These are phyloP conservation scores for Dascyllus trimaculatus DNA, from an alignment of 2,113 vertebrate genomes.

Conservation along the genomic window DNA sequence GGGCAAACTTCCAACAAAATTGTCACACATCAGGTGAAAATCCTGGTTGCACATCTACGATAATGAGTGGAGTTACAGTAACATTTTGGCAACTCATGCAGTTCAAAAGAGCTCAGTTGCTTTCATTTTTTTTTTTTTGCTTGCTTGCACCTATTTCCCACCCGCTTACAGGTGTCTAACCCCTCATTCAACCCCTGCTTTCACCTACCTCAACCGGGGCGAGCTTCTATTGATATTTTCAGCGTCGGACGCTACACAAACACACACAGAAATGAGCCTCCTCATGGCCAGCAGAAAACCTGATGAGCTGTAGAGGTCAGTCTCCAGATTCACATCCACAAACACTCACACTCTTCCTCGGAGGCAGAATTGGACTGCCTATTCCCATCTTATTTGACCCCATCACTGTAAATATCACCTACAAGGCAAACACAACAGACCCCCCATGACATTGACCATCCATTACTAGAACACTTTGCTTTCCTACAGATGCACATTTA, in stretches of 20 bases:
- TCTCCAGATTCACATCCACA: slow-evolving; percentile 47
- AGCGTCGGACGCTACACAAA: neutral
- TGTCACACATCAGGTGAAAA: neutral
- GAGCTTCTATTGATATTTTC: slow-evolving; percentile 6
- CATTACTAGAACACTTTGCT: slow-evolving; percentile 56
- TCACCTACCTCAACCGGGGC: neutral
- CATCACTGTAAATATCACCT: slow-evolving; percentile 62
- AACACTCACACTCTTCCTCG: slow-evolving; percentile 33
- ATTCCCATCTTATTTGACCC: slow-evolving; percentile 68
- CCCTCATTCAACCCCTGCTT: neutral
- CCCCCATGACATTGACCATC: slow-evolving; percentile 62
- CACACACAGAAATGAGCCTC: neutral
- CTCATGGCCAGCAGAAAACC: slow-evolving; percentile 19
- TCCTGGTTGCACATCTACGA: neutral
- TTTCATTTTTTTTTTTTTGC: no score
- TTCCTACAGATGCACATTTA: slow-evolving; percentile 29
- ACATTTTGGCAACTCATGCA: no score
- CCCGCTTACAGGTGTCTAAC: neutral
- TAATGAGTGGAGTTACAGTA: neutral
- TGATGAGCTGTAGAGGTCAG: slow-evolving; percentile 64
- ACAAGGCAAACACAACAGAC: slow-evolving; percentile 66
- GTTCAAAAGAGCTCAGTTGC: no score
- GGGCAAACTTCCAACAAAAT: no score
- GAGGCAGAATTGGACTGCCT: slow-evolving; percentile 68
- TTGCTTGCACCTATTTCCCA: neutral